These are phyloP conservation scores for Pangasius krempfi DNA, from an alignment of 2,797 vertebrate species.

Conservation along the genomic window DNA sequence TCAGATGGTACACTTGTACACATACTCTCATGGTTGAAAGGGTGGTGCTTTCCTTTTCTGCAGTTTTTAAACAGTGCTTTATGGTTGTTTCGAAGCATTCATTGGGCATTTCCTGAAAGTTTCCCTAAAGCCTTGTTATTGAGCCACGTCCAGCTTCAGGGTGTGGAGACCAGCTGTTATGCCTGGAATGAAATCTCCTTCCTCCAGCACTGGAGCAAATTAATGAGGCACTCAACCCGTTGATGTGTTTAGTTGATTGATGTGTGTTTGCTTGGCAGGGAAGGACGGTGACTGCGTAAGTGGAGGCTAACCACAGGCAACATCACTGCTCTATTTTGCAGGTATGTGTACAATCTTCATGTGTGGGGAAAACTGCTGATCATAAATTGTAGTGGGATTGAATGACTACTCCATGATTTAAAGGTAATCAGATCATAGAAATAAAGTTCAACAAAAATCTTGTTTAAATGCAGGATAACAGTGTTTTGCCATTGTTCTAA, in stretches of 20 bases:
- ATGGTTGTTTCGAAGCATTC: constrained; percentile 51
- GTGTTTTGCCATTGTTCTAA: neutral
- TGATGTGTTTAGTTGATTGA: constrained; percentile 43
- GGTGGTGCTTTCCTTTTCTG: constrained; percentile 29
- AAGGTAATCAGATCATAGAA: neutral
- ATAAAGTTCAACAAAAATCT: neutral
- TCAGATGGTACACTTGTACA: constrained; percentile 4
- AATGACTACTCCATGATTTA: neutral
- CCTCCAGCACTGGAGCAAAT: constrained; percentile 37
- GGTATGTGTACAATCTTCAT: constrained; percentile 30
- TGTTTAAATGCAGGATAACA: neutral
- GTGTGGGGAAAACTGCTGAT: too few species aligned
- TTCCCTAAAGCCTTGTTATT: constrained; percentile 47
- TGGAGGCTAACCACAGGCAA: neutral
- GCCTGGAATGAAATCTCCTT: constrained; percentile 34
- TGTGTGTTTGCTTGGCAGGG: constrained; percentile 49
- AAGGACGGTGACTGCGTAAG: constrained; percentile 26
- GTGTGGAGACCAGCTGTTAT: constrained; percentile 43
- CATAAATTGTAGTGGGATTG: neutral
- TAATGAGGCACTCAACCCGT: constrained; percentile 35
- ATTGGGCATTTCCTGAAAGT: constrained; percentile 57
- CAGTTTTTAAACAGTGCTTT: constrained; percentile 39
- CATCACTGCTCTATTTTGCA: constrained; percentile 10
- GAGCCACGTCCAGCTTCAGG: constrained; percentile 43
- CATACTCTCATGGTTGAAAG: constrained; percentile 26